Conservation (phyloP, 2,888 invertebrate genomes). For the Trissonchulus sp. region DNA sequence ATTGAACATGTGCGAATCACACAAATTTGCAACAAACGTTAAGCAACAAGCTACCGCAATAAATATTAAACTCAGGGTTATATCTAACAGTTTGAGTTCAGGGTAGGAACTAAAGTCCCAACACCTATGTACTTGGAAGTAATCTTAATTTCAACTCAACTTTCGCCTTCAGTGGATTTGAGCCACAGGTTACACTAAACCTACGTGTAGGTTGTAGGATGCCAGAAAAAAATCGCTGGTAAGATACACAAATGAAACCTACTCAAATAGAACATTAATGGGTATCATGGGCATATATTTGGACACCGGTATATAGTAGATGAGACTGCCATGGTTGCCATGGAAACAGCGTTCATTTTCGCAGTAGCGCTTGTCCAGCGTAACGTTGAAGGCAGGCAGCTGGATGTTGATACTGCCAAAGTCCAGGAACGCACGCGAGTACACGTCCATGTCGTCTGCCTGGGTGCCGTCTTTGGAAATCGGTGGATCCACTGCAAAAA, state of each 20-base stretch:
- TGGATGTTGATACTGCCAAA: background rate
- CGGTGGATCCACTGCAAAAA: background rate
- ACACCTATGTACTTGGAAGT: too few species aligned
- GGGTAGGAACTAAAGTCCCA: too few species aligned
- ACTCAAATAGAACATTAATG: conserved; percentile 70
- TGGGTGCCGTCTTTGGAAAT: background rate
- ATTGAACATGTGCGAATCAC: too few species aligned
- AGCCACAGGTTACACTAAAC: too few species aligned
- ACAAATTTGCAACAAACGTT: too few species aligned
- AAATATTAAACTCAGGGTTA: too few species aligned
- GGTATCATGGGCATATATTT: conserved; percentile 65
- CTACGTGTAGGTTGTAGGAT: too few species aligned
- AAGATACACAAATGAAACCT: conserved; percentile 52
- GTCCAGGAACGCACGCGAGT: background rate
- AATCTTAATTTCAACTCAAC: too few species aligned
- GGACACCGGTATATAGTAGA: conserved; percentile 70
- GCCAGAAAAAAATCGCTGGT: too few species aligned
- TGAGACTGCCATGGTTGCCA: conserved; percentile 57
- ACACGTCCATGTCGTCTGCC: background rate
- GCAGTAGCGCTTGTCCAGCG: conserved; percentile 28
- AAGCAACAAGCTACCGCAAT: too few species aligned
- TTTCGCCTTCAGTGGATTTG: too few species aligned
- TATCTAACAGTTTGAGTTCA: too few species aligned
- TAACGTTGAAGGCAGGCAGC: conserved; percentile 9
- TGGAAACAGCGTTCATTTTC: background rate